Percentiles rank a stretch among this genome's conserved stretches.
Evolutionary conservation across 2,888 invertebrate species (phyloP).

Genomic region (Lumbricus terrestris): DNA sequence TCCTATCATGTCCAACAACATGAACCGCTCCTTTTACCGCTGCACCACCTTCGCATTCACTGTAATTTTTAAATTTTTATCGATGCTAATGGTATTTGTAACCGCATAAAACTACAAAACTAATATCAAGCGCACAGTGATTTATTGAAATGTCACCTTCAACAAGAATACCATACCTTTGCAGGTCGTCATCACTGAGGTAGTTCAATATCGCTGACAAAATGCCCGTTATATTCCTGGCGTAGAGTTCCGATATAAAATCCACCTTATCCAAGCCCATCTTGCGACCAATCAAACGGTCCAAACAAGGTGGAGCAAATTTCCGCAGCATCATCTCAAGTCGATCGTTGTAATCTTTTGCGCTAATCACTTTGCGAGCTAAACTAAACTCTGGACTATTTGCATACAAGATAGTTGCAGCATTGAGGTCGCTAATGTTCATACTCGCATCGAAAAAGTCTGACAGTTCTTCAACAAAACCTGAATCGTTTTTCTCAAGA

Average conservation of each 20-base stretch:
- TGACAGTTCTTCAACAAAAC: not conserved
- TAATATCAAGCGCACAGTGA: too few relatives aligned
- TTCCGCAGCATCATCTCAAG: not conserved
- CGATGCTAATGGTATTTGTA: too few relatives aligned
- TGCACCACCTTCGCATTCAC: too few relatives aligned
- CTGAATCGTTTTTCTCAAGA: not conserved
- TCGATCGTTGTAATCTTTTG: not conserved
- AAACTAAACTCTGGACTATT: not conserved
- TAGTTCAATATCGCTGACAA: not conserved
- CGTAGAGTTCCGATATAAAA: not conserved
- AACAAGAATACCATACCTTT: not conserved
- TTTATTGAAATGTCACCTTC: not conserved
- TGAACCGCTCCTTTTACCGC: too few relatives aligned
- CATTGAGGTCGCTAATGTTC: not conserved
- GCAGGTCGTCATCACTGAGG: not conserved
- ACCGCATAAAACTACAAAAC: too few relatives aligned
- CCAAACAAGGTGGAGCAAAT: not conserved
- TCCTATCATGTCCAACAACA: too few relatives aligned
- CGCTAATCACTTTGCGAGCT: not conserved
- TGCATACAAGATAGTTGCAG: not conserved
- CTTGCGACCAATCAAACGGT: constrained; percentile 11
- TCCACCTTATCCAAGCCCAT: constrained; percentile 14
- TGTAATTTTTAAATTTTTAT: too few relatives aligned
- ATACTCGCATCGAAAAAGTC: not conserved
- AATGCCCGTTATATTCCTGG: not conserved